Evolutionary conservation across 2,113 vertebrate species (phyloP), one percentile per base, ranked within the genome.

Genomic region (Aptenodytes patagonicus): DNA sequence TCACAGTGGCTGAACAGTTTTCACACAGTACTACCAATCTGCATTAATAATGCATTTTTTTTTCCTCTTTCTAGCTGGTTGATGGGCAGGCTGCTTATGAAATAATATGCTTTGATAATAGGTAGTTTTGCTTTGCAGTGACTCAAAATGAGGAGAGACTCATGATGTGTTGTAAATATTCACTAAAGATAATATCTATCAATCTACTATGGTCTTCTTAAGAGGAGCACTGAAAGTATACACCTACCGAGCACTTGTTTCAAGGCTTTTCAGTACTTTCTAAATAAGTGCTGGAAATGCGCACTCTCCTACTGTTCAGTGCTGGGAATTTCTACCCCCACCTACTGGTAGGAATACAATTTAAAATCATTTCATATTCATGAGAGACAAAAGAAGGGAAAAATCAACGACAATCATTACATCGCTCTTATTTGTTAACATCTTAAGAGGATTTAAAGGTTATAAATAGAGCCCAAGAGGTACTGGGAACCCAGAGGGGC

Each of bases 1-100:
- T 94, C 83, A 92, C 93, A 92, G 96, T 84, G 83, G 57, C 87
- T 75, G 91, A 96, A 42, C 44, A 83, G 58, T 94, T 97, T 97
- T 86, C 62, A 90, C 71, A 60, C 90, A 83, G 32, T 83, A 88
- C 93, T 87, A 95, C 83, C 61, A 31, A 51, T 40, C 65, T 79
- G 13, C 16, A 93, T 97, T 91, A 96, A 90, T 95, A 94, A 89
- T 75, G 11, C 9, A 9, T 71, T 55, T 75, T 40, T 34, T 4
- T 8, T 51, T 19, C 19, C 22, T 76, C 51, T 76, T 78, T 14
- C 38, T 54, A 57, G 40, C 47, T 75, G 29, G 25, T 65, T 93
- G 65, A 79, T 87, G 65, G 60, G 32, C 58, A 95, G 32, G 70
- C 86, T 95, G 66, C 62, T 95, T 70, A 79, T 76, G 64, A 97